These are phyloP conservation scores for Coboldia fuscipes DNA, from an alignment of 1,140 invertebrate genomes.

Conservation along the genomic window DNA sequence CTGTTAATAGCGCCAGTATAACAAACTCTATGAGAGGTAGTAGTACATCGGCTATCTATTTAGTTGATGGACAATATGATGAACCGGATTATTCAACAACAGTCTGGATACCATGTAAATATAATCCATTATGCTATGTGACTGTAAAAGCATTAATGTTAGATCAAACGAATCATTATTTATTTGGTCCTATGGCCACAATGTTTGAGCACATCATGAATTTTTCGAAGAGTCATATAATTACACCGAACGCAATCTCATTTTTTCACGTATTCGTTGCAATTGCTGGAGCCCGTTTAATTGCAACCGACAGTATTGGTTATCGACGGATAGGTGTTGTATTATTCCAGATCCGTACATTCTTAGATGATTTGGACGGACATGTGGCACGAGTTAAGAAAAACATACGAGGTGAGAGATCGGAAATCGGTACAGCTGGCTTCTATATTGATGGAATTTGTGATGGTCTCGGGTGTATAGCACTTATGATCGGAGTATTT, in stretches of 20 bases:
- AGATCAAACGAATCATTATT: constrained; percentile 53
- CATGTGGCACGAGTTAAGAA: constrained; percentile 47
- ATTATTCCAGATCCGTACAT: constrained; percentile 51
- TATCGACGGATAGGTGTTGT: constrained; percentile 43
- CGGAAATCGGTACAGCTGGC: constrained; percentile 43
- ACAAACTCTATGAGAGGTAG: no score
- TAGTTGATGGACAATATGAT: background rate
- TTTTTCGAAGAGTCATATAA: constrained; percentile 34
- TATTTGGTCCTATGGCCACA: constrained; percentile 46
- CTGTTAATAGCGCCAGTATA: no score
- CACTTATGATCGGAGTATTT: constrained; percentile 37
- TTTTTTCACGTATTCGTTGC: constrained; percentile 50
- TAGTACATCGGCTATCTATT: background rate
- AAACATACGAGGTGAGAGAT: constrained; percentile 42
- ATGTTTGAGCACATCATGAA: constrained; percentile 36
- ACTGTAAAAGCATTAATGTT: constrained; percentile 53
- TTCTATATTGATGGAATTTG: constrained; percentile 54
- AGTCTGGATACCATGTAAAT: constrained; percentile 34
- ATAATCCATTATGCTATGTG: constrained; percentile 48
- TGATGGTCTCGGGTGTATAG: constrained; percentile 45
- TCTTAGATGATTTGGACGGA: constrained; percentile 58
- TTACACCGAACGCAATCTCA: constrained; percentile 60
- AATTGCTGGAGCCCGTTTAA: constrained; percentile 37
- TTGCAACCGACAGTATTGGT: constrained; percentile 40
- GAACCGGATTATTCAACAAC: background rate